Conservation (phyloP, 2,888 invertebrate genomes). For the Elegia similella region DNA sequence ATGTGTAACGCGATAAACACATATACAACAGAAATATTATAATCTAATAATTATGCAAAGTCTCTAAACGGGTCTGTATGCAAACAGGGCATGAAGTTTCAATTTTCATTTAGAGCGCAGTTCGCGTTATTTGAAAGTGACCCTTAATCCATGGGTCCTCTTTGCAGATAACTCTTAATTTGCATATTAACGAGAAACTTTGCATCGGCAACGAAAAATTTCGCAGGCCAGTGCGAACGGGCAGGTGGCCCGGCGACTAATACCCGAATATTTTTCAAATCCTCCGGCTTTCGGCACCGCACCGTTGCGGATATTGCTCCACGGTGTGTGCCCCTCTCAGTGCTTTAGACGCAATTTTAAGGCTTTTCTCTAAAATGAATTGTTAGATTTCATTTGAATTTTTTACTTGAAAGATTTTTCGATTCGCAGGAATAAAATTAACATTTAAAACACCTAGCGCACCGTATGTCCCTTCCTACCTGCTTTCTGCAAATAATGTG, state of each 20-base stretch:
- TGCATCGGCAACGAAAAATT: slow-evolving; percentile 74
- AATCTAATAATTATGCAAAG: slow-evolving; percentile 67
- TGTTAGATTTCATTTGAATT: background rate
- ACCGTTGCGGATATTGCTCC: slow-evolving; percentile 30
- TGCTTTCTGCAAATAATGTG: no score
- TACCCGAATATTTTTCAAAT: slow-evolving; percentile 59
- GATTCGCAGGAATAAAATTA: no score
- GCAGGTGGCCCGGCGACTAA: slow-evolving; percentile 64
- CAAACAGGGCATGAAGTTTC: slow-evolving; percentile 61
- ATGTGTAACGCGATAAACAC: slow-evolving; percentile 51
- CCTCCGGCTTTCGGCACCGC: slow-evolving; percentile 34
- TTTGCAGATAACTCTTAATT: slow-evolving; percentile 74
- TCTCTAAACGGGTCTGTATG: slow-evolving; percentile 61
- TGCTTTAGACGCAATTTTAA: background rate
- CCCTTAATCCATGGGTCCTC: slow-evolving; percentile 63
- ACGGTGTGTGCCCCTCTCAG: slow-evolving; percentile 31
- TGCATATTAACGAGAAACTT: slow-evolving; percentile 80
- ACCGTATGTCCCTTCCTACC: no score
- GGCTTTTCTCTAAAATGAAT: background rate
- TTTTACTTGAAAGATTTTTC: background rate
- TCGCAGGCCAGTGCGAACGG: slow-evolving; percentile 65
- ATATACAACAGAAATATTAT: slow-evolving; percentile 52
- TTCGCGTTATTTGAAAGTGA: slow-evolving; percentile 60
- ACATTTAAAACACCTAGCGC: no score
- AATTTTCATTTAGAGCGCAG: slow-evolving; percentile 58